A percentile compares a stretch with the other conserved stretches of the same genome.
Evolutionary conservation across 2,113 vertebrate genomes (phyloP).

Genomic region (Tinamus guttatus): DNA sequence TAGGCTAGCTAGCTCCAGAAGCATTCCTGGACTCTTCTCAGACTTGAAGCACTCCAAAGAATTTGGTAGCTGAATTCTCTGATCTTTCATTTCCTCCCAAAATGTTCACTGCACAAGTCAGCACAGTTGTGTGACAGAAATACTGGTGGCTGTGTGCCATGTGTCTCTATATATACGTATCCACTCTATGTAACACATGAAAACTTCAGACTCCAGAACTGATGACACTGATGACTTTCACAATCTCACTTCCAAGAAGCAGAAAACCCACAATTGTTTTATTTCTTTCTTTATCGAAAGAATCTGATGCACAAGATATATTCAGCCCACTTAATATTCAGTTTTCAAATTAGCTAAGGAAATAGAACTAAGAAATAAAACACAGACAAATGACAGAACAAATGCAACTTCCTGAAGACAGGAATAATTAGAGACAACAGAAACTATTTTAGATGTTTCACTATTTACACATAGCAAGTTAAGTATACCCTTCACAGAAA

Average conservation of each 20-base stretch:
- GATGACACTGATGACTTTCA: neutral
- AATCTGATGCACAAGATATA: neutral
- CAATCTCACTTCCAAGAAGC: neutral
- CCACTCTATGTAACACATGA: accelerated
- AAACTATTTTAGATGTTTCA: neutral
- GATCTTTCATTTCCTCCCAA: neutral
- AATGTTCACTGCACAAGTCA: neutral
- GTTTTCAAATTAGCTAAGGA: neutral
- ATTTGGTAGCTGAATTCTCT: neutral
- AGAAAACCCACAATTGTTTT: neutral
- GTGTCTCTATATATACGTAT: neutral
- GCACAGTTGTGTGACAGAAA: neutral
- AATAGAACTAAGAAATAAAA: neutral
- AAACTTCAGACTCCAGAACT: neutral
- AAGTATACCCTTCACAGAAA: neutral
- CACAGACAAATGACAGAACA: neutral
- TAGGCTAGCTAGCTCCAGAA: neutral
- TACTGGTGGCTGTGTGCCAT: neutral
- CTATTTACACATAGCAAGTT: neutral
- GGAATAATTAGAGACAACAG: neutral
- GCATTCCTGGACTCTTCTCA: neutral
- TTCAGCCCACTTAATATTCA: neutral
- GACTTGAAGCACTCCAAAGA: neutral
- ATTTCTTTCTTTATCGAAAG: neutral
- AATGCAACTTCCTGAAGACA: neutral